phyloP scores from a whole-genome alignment of 2,113 vertebrate genomes.

The Oenanthe melanoleuca region DNA sequence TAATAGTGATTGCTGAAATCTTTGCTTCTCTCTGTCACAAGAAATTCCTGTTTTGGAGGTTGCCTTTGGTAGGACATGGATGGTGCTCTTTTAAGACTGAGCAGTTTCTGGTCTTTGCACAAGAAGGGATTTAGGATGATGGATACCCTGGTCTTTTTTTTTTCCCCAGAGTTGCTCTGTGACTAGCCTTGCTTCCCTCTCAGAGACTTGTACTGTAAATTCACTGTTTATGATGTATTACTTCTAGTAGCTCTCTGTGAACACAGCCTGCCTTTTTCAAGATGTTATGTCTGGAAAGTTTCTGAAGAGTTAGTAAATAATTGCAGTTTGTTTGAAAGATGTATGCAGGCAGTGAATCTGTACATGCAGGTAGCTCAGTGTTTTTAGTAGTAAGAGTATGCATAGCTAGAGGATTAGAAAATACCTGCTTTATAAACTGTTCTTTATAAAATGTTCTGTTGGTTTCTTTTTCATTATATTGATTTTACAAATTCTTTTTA shows the following conservation, averaged over 20 bases:
- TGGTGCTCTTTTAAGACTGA: accelerated
- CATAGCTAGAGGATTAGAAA: background rate
- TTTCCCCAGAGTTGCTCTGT: background rate
- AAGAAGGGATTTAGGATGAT: background rate
- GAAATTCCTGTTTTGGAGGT: background rate
- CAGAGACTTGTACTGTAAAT: background rate
- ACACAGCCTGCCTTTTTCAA: background rate
- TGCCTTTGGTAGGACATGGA: background rate
- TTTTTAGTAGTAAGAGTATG: background rate
- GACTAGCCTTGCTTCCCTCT: background rate
- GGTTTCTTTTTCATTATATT: background rate
- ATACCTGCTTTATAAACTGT: background rate
- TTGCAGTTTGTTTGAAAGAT: background rate
- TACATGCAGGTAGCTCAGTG: background rate
- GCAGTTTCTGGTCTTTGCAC: background rate
- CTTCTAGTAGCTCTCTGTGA: background rate
- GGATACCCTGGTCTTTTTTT: background rate
- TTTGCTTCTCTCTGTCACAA: background rate
- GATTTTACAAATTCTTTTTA: slow-evolving; percentile 51
- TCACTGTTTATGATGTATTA: background rate
- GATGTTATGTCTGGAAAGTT: background rate
- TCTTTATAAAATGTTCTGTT: background rate
- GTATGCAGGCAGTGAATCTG: background rate
- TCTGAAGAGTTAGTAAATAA: background rate
- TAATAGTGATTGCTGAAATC: background rate